Conservation (phyloP, 2,113 vertebrate species). For the Microtus montanus region DNA sequence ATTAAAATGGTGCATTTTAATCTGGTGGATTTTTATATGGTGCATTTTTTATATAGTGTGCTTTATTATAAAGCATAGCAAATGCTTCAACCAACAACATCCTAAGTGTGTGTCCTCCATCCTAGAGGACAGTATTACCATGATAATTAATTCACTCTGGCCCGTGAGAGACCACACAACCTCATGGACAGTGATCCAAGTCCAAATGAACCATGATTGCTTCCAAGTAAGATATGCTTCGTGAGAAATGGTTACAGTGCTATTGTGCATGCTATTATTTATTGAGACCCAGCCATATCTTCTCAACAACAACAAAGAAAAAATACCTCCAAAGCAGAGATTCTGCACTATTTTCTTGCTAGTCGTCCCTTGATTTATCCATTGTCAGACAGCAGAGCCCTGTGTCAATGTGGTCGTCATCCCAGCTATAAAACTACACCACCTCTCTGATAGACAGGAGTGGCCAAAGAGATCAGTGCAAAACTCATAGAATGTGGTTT, state of each 20-base stretch:
- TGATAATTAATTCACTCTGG: neutral
- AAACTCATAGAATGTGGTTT: neutral
- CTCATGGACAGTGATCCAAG: neutral
- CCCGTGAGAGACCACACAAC: slow-evolving; percentile 10
- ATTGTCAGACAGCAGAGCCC: neutral
- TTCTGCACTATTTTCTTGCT: neutral
- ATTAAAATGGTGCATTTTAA: slow-evolving; percentile 8
- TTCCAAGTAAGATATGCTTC: neutral
- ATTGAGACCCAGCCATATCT: neutral
- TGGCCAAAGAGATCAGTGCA: neutral
- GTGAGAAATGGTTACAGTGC: neutral
- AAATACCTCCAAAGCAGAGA: neutral
- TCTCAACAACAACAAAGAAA: neutral
- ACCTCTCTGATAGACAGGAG: neutral
- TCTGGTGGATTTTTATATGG: neutral
- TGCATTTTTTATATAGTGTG: neutral
- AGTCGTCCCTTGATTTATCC: neutral
- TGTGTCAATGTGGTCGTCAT: neutral
- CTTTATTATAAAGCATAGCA: slow-evolving; percentile 4
- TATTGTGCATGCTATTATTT: neutral
- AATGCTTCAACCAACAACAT: neutral
- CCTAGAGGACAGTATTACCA: neutral
- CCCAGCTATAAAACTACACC: neutral
- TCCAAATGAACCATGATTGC: neutral
- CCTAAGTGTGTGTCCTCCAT: neutral